phyloP scores from a whole-genome alignment of 2,113 vertebrate species.

The Clarias macrocephalus region DNA sequence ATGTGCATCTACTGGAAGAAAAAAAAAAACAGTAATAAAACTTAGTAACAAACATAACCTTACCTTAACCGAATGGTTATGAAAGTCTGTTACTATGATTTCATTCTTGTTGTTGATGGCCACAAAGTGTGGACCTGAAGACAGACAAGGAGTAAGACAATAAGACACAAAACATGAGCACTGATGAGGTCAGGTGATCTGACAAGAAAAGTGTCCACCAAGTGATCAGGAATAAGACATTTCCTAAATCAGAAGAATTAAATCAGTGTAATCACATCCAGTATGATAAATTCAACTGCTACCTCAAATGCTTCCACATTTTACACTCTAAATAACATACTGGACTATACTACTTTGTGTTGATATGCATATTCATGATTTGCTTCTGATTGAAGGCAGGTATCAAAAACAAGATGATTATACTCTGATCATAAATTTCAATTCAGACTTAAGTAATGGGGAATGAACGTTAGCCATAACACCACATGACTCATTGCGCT shows the following conservation, averaged over 20 bases:
- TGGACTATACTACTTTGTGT: no score
- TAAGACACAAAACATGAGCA: conserved; percentile 6
- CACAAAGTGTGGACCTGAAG: conserved; percentile 91
- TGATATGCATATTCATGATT: not conserved
- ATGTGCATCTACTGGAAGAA: not conserved
- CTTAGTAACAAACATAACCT: conserved; percentile 45
- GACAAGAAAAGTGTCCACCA: not conserved
- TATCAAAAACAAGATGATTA: not conserved
- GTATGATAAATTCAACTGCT: not conserved
- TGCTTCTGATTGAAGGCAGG: not conserved
- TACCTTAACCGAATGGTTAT: conserved; percentile 98
- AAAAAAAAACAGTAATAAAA: not conserved
- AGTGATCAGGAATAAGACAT: not conserved
- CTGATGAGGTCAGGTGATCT: conserved; percentile 7
- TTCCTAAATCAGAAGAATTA: conserved; percentile 2
- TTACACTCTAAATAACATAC: not conserved
- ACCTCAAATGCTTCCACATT: not conserved
- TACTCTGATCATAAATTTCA: not conserved
- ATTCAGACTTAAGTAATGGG: conserved; percentile 16
- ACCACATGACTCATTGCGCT: conserved; percentile 66
- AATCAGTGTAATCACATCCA: not conserved
- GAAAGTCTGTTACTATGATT: conserved; percentile 95
- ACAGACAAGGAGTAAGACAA: not conserved
- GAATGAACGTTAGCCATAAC: conserved; percentile 60
- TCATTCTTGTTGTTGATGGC: conserved; percentile 98